Conservation (phyloP, 2,113 vertebrate genomes). For the Tyto alba region DNA sequence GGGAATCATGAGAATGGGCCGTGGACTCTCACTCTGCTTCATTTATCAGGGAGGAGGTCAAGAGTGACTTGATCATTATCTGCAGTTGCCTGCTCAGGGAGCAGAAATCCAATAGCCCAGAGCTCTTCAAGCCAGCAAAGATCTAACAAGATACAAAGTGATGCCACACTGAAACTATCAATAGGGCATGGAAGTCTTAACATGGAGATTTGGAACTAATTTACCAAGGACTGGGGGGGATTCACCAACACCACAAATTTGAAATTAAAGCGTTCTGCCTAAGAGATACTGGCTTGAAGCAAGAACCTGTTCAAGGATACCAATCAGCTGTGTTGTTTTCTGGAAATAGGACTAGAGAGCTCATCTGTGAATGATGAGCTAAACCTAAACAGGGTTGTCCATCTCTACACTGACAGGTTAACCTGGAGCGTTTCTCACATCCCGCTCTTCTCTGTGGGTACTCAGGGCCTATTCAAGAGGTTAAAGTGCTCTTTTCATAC, state of each 20-base stretch:
- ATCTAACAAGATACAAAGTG: neutral
- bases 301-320: neutral
- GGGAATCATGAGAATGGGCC: neutral
- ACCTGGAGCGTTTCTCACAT: neutral
- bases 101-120: neutral
- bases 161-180: neutral
- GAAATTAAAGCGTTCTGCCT: neutral
- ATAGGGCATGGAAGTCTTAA: neutral
- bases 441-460: neutral
- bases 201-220: neutral
- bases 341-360: neutral
- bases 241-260: neutral
- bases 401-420: neutral
- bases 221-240: constrained; percentile 9
- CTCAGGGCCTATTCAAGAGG: neutral
- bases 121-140: constrained; percentile 10
- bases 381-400: neutral
- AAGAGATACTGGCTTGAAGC: neutral
- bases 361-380: accelerated
- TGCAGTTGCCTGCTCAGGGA: neutral
- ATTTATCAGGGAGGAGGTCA: constrained; percentile 24
- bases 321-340: accelerated
- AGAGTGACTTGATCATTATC: constrained; percentile 31
- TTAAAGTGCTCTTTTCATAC: neutral
- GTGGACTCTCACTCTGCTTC: neutral